Conservation (phyloP, 2,113 vertebrate species). For the Mungos mungo region DNA sequence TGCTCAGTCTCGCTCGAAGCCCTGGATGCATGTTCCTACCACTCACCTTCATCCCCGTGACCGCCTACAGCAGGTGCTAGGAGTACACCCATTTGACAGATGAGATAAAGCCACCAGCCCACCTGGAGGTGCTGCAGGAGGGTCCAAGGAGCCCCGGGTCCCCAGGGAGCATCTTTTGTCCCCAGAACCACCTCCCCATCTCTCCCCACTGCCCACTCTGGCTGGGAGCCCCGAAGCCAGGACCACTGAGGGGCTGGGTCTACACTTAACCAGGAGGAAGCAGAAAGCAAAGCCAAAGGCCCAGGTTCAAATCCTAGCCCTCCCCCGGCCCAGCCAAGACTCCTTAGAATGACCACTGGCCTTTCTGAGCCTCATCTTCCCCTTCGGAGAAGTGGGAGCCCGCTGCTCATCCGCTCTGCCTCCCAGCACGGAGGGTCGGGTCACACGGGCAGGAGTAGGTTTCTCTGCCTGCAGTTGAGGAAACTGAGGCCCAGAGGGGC, state of each 20-base stretch:
- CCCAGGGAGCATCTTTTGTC: neutral
- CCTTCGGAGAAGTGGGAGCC: neutral
- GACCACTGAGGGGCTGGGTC: accelerated
- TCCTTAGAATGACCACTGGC: neutral
- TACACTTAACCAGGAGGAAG: neutral
- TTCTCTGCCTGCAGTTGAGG: neutral
- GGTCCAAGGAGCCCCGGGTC: neutral
- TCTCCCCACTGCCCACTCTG: accelerated
- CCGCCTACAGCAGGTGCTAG: neutral
- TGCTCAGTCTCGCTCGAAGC: neutral
- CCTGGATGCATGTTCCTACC: accelerated
- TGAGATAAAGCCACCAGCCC: neutral
- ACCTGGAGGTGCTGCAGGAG: neutral
- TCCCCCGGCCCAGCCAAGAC: neutral
- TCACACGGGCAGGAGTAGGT: neutral
- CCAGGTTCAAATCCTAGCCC: neutral
- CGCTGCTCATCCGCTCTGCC: neutral
- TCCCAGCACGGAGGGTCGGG: accelerated
- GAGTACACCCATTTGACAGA: neutral
- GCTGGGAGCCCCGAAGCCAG: accelerated
- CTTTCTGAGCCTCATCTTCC: neutral
- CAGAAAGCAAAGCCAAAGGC: neutral
- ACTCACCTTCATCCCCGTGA: neutral
- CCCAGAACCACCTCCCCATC: neutral
- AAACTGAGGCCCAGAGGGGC: neutral